These are phyloP conservation scores for Vimba vimba DNA, from an alignment of 2,113 vertebrate species.

Conservation along the genomic window DNA sequence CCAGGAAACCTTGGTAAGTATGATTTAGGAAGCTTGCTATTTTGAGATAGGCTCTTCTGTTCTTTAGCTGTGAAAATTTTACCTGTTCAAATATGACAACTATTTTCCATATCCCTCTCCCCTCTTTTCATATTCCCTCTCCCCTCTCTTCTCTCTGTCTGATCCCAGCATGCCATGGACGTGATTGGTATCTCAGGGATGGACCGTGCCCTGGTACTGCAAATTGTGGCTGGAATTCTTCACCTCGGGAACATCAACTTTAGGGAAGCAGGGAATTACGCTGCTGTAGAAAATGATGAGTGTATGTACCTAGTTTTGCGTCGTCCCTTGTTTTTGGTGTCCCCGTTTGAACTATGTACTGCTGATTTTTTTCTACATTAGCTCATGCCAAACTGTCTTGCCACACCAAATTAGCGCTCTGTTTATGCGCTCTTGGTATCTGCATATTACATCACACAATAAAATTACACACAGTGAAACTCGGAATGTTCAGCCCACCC, in stretches of 20 bases:
- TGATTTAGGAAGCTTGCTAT: background rate
- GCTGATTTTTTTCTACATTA: constrained; percentile 59
- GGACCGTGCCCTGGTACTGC: constrained; percentile 87
- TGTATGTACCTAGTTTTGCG: constrained; percentile 79
- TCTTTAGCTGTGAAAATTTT: background rate
- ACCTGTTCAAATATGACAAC: constrained; percentile 2
- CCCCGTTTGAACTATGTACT: constrained; percentile 14
- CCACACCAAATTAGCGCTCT: constrained; percentile 59
- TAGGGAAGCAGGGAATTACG: constrained; percentile 95
- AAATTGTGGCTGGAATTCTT: constrained; percentile 93
- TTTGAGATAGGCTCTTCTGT: background rate
- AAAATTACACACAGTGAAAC: constrained; percentile 67
- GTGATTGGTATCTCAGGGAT: constrained; percentile 92
- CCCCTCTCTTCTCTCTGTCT: background rate
- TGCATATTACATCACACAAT: constrained; percentile 61
- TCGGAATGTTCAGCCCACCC: constrained; percentile 52
- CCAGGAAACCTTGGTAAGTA: constrained; percentile 89
- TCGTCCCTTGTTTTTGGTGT: background rate
- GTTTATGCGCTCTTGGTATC: constrained; percentile 59
- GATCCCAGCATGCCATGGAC: constrained; percentile 90
- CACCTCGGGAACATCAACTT: constrained; percentile 97
- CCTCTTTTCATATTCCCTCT: background rate
- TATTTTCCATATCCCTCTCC: background rate
- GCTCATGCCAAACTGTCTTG: constrained; percentile 60
- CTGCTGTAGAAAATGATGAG: constrained; percentile 94